Conservation (phyloP, 1,140 invertebrate genomes). For the Aphelenchoides fujianensis region DNA sequence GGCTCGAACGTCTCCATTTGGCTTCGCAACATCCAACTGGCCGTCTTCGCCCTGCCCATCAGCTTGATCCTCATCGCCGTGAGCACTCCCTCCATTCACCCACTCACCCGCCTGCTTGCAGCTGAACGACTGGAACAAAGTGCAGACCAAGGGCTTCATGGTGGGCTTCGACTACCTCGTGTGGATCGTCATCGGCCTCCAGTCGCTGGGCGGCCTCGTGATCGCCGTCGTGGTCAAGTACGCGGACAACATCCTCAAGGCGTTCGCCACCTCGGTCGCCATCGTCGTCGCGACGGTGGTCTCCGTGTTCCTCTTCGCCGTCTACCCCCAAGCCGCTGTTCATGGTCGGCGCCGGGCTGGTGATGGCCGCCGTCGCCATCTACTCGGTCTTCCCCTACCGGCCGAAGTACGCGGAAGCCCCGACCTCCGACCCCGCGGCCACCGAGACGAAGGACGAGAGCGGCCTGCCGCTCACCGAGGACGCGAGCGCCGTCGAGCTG, state of each 20-base stretch:
- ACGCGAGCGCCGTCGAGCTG: background rate
- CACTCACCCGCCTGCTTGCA: constrained; percentile 29
- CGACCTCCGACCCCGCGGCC: background rate
- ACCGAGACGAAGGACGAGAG: background rate
- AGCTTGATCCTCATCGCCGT: background rate
- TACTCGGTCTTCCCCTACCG: constrained; percentile 67
- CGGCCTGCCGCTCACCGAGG: background rate
- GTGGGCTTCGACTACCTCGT: constrained; percentile 79
- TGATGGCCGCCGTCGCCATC: constrained; percentile 89
- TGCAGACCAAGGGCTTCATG: constrained; percentile 48
- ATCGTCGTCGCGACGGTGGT: constrained; percentile 91
- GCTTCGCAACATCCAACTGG: constrained; percentile 90
- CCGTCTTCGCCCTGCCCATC: constrained; percentile 68
- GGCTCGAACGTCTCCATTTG: constrained; percentile 87
- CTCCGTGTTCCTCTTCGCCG: constrained; percentile 88
- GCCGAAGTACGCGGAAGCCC: background rate
- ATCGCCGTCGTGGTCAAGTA: constrained; percentile 94
- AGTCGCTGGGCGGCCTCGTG: constrained; percentile 82
- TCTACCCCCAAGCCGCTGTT: constrained; percentile 81
- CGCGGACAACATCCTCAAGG: constrained; percentile 89
- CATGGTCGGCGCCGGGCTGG: constrained; percentile 77
- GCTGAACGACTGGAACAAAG: too few species aligned
- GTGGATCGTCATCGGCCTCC: constrained; percentile 77
- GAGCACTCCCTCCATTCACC: background rate
- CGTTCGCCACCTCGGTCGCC: constrained; percentile 79